phyloP scores from a whole-genome alignment of 2,113 vertebrate genomes.

The Gopherus evgoodei region DNA sequence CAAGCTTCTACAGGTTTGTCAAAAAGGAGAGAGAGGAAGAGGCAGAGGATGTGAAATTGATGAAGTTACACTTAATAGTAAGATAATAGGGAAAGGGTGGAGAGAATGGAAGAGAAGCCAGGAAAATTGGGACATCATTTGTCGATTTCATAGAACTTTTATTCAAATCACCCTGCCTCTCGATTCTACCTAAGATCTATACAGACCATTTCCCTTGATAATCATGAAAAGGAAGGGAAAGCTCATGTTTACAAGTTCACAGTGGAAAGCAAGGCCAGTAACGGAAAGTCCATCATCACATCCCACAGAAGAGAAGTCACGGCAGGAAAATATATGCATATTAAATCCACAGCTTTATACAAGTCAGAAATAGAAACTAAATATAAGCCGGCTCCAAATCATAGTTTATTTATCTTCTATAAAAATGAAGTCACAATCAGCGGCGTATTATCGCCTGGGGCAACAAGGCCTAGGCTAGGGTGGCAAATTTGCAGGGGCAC shows the following conservation, averaged over 20 bases:
- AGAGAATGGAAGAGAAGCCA: not conserved
- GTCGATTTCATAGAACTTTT: not conserved
- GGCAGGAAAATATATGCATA: not conserved
- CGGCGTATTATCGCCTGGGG: no score
- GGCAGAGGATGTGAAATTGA: slow-evolving; percentile 27
- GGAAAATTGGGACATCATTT: not conserved
- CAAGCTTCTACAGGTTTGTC: not conserved
- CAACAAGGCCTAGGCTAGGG: no score
- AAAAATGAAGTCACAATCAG: not conserved
- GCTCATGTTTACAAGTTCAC: not conserved
- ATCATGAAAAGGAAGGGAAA: not conserved
- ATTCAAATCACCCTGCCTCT: not conserved
- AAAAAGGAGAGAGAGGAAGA: slow-evolving; percentile 1
- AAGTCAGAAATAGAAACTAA: not conserved
- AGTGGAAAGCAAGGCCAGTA: not conserved
- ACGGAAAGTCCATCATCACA: not conserved
- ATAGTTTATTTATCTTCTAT: not conserved
- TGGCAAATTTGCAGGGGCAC: no score
- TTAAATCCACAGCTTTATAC: not conserved
- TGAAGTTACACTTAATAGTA: not conserved
- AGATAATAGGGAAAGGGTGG: not conserved
- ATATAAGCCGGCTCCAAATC: not conserved
- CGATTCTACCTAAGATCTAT: not conserved
- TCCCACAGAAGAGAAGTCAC: not conserved
- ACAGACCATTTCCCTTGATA: not conserved